A percentile compares a stretch with the other conserved stretches of the same genome.
Conservation (phyloP, 2,888 invertebrate species). For the Fabriciana adippe region DNA sequence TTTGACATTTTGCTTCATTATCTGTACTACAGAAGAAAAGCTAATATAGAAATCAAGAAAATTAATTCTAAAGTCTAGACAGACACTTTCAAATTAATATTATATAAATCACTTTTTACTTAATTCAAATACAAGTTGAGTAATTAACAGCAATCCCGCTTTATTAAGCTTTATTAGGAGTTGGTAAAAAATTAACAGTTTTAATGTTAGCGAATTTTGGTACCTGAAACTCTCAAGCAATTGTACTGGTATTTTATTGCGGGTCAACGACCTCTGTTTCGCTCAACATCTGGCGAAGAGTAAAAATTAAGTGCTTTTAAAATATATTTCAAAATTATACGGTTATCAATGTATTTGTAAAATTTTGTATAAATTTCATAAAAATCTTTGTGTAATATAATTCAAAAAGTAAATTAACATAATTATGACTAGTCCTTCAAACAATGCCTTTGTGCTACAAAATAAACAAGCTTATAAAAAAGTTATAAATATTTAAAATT, state of each 20-base stretch:
- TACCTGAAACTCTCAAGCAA: constrained; percentile 28
- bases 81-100: constrained; percentile 3
- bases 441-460: too few relatives aligned
- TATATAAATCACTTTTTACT: neutral
- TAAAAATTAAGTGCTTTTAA: constrained; percentile 24
- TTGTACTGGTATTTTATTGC: constrained; percentile 33
- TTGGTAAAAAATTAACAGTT: constrained; percentile 23
- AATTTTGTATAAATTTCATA: neutral
- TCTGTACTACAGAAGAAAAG: too few relatives aligned
- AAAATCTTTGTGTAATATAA: constrained; percentile 3
- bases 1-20: too few relatives aligned
- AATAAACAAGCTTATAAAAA: too few relatives aligned
- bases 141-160: constrained; percentile 11
- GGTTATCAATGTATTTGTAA: neutral
- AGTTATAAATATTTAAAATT: constrained; percentile 9
- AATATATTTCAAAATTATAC: constrained; percentile 14
- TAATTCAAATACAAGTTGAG: neutral
- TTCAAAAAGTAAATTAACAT: neutral
- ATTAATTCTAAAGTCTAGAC: neutral
- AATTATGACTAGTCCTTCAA: too few relatives aligned
- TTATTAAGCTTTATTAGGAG: constrained; percentile 17
- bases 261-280: constrained; percentile 38
- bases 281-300: constrained; percentile 33
- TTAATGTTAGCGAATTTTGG: constrained; percentile 35
- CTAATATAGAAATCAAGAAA: too few relatives aligned